Evolutionary conservation across 2,113 vertebrate species (phyloP).

Genomic region (Python bivittatus): DNA sequence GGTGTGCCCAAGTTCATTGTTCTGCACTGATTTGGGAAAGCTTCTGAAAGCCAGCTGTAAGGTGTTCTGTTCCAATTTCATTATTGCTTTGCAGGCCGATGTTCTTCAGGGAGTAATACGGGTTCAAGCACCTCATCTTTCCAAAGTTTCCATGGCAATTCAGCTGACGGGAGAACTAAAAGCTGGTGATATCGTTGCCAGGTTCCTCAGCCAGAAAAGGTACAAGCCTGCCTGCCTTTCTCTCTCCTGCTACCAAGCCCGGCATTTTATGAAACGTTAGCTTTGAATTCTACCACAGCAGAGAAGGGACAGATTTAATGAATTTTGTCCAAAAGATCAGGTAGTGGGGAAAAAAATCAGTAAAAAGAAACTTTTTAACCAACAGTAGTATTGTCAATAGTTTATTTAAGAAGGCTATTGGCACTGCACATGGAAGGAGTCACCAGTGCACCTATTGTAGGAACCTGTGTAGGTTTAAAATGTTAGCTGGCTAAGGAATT

Average conservation of each 20-base stretch:
- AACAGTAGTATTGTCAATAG: not conserved
- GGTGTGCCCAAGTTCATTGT: constrained; percentile 47
- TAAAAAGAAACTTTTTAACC: not conserved
- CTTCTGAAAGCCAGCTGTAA: constrained; percentile 64
- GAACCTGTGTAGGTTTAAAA: not conserved
- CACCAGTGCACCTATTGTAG: constrained; percentile 7
- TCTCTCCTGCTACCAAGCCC: constrained; percentile 43
- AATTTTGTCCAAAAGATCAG: not conserved
- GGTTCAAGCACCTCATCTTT: constrained; percentile 94
- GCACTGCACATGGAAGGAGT: not conserved
- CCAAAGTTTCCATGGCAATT: constrained; percentile 94
- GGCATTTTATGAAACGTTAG: constrained; percentile 6
- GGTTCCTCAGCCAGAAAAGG: constrained; percentile 94
- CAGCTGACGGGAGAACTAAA: constrained; percentile 92
- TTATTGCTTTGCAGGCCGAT: constrained; percentile 80
- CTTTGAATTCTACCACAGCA: constrained; percentile 9
- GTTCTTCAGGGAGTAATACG: constrained; percentile 88
- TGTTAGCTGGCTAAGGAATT: constrained; percentile 6
- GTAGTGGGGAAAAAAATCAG: not conserved
- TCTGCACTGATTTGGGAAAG: constrained; percentile 52
- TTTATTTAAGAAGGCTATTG: not conserved
- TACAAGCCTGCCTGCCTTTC: constrained; percentile 57
- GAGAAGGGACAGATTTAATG: constrained; percentile 20
- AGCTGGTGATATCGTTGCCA: constrained; percentile 87
- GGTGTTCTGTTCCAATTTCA: constrained; percentile 69